Evolutionary conservation across 2,113 vertebrate species (phyloP), one percentile per base, ranked within the genome.

Genomic region (Protobothrops mucrosquamatus): DNA sequence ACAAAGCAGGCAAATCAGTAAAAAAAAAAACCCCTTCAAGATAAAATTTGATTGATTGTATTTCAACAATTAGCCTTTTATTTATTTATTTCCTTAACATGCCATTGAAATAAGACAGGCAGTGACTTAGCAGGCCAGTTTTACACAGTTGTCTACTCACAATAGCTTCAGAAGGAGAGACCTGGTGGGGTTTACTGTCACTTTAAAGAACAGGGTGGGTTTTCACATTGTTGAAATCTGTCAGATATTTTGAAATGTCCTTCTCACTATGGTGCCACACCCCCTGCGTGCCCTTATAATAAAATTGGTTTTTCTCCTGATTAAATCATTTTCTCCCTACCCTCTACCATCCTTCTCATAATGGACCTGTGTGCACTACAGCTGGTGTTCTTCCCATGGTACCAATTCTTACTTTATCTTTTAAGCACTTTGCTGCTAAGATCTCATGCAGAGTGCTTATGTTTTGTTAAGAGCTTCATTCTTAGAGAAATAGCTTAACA

Each of bases 171-270:
- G 98, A 97, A 98, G 98, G 97, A 95, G 97, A 98, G 98, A 98
- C 97, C 98, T 98, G 98, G 98, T 97, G 98, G 97, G 98, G 98
- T 97, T 98, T 98, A 98, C 98, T 98, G 98, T 98, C 98, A 98
- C 98, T 96, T 98, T 98, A 98, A 98, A 98, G 97, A 98, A 98
- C 97, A 94, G 97, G 96, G 97, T 97, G 97, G 98, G 98, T 98
- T 99, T 99, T 98, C 98, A 98, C 98, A 98, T 98, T 98, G 98
- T 98, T 99, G 98, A 99, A 98, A 98, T 98, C 99, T 99, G 99
- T 99, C 99, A 99, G 98, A 99, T 99, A 99, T 99, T 99, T 99
- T 99, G 99, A 99, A 98, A 98, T 98, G 98, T 99, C 98, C 98
- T 98, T 98, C 99, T 98, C 99, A 98, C 98, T 98, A 98, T 98